A percentile compares a stretch with the other conserved stretches of the same genome.
phyloP scores from a whole-genome alignment of 2,888 invertebrate genomes.

The Lasioglossum pauxillum region DNA sequence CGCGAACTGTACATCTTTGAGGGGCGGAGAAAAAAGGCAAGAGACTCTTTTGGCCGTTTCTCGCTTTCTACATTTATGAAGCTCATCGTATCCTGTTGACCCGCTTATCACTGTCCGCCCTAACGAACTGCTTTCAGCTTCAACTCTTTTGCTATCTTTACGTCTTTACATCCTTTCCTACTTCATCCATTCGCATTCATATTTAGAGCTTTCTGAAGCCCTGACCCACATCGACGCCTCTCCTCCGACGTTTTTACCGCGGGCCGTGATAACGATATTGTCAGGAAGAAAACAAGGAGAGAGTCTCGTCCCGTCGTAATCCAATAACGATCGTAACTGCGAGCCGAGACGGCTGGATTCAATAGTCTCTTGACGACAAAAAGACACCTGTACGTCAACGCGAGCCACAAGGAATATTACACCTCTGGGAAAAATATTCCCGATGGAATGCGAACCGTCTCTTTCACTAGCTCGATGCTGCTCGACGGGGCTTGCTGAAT shows the following conservation, averaged over 20 bases:
- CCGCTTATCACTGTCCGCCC: slow-evolving; percentile 64
- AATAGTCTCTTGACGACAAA: not conserved
- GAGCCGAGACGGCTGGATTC: not conserved
- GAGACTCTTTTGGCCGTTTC: slow-evolving; percentile 53
- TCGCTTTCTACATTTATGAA: slow-evolving; percentile 58
- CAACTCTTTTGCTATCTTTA: slow-evolving; percentile 57
- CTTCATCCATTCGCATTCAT: slow-evolving; percentile 56
- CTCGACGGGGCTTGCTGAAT: too few species aligned
- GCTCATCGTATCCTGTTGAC: slow-evolving; percentile 64
- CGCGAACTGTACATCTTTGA: slow-evolving; percentile 22
- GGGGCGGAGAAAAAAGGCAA: slow-evolving; percentile 16
- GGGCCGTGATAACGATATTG: slow-evolving; percentile 50
- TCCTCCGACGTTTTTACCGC: not conserved
- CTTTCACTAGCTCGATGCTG: too few species aligned
- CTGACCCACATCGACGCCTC: slow-evolving; percentile 52
- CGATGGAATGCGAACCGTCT: not conserved
- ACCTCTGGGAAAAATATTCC: not conserved
- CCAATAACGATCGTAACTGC: slow-evolving; percentile 3
- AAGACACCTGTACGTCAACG: not conserved
- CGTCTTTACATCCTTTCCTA: slow-evolving; percentile 57
- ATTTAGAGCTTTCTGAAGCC: slow-evolving; percentile 59
- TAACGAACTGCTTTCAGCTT: slow-evolving; percentile 64
- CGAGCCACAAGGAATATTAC: not conserved
- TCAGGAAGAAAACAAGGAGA: slow-evolving; percentile 9
- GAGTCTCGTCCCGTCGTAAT: not conserved